A percentile compares a stretch with the other conserved stretches of the same genome.
These are phyloP conservation scores for Odontomyia ornata DNA, from an alignment of 2,888 invertebrate genomes.

Conservation along the genomic window DNA sequence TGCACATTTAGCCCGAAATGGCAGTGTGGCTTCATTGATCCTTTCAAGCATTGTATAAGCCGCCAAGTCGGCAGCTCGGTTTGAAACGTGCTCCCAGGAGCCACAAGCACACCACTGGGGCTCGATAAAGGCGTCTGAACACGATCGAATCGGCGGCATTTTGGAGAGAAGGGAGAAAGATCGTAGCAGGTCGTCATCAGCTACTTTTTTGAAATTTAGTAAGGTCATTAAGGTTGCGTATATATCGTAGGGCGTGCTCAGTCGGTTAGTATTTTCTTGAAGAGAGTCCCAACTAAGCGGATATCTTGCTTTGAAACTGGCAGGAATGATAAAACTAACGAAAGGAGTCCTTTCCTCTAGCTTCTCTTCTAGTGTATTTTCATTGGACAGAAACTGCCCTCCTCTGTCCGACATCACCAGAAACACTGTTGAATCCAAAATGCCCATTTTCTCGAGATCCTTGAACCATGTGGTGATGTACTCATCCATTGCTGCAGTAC, in stretches of 20 bases:
- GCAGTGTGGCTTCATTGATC: neutral
- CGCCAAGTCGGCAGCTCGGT: neutral
- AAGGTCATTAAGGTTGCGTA: neutral
- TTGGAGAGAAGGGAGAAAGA: neutral
- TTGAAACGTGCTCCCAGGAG: neutral
- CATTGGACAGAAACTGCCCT: neutral
- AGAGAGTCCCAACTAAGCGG: neutral
- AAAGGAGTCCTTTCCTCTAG: neutral
- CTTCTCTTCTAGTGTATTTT: neutral
- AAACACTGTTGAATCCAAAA: neutral
- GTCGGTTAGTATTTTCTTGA: neutral
- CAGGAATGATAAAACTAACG: neutral
- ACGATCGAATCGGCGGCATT: neutral
- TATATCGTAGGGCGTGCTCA: neutral
- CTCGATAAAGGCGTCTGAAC: neutral
- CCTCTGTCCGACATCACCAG: neutral
- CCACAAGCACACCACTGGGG: neutral
- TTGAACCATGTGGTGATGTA: neutral
- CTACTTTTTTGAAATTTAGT: neutral
- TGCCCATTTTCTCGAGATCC: neutral
- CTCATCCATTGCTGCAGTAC: neutral
- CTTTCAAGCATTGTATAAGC: neutral
- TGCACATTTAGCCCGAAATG: neutral
- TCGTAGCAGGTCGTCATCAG: neutral
- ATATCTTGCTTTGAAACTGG: neutral